Evolutionary conservation across 2,113 vertebrate genomes (phyloP), one percentile per base, ranked within the genome.

Genomic region (Sardina pilchardus): DNA sequence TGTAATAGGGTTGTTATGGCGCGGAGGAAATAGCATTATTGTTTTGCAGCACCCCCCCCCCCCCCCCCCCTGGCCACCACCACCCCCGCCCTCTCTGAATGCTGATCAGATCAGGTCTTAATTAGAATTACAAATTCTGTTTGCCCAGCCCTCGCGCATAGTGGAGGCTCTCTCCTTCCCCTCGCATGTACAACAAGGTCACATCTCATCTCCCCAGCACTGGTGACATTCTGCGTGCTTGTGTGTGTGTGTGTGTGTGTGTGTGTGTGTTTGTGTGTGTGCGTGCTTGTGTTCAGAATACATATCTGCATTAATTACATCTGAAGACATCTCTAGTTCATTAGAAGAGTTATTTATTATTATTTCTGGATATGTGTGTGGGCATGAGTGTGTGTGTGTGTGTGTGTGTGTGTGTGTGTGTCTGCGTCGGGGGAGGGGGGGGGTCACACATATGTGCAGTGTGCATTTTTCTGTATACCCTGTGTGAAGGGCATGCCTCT

Each of bases 61-160:
- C 26, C 9, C 4, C 63, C n/a, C 26, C n/a, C n/a, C n/a, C n/a
- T n/a, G n/a, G n/a, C n/a, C n/a, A n/a, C 26, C 26, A 4, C 26
- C 26, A 1, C 63, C n/a, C 26, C 9, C 4, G 26, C n/a, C 26
- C 6, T 34, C 63, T 71, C 59, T 67, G 59, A 30, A 71, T 71
- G 63, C 50, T 87, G 45, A 85, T 87, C 83, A 78, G 45, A 85
- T 87, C 83, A 78, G 81, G 10, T 16, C 78, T 24, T 84, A 87
- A 88, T 90, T 88, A 88, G 53, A 90, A 87, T 90, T 84, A 82
- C 89, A 90, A 82, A 87, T 88, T 87, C 50, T 85, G 82, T 87
- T 88, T 82, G 50, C 47, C 71, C 47, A 34, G 81, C 81, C 26
- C 78, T 82, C 48, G 82, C 83, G 81, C 84, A 87, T 87, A 87